phyloP scores from a whole-genome alignment of 2,113 vertebrate species.

The Salvelinus alpinus region DNA sequence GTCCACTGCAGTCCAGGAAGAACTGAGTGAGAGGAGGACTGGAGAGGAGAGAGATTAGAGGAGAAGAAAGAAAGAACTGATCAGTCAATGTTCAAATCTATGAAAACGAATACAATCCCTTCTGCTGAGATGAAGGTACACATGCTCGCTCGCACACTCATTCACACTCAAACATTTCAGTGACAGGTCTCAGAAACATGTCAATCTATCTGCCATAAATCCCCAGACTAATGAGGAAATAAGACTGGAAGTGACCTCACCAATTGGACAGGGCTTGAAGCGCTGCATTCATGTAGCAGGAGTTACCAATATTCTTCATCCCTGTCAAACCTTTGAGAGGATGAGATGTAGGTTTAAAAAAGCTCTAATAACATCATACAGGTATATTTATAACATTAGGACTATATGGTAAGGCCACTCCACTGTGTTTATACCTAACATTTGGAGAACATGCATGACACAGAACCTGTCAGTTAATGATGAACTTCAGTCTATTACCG shows the following conservation, averaged over 20 bases:
- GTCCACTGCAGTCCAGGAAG: constrained; percentile 93
- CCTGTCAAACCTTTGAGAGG: constrained; percentile 85
- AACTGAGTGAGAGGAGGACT: constrained; percentile 98
- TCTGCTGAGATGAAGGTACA: too few species aligned
- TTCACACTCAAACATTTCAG: background rate
- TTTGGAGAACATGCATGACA: too few species aligned
- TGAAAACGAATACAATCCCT: too few species aligned
- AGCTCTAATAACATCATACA: background rate
- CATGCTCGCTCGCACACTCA: too few species aligned
- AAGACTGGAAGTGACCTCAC: constrained; percentile 68
- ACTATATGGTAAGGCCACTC: too few species aligned
- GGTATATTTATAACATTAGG: too few species aligned
- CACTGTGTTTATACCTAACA: too few species aligned
- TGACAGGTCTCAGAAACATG: background rate
- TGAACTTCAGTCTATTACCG: background rate
- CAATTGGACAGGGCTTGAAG: constrained; percentile 97
- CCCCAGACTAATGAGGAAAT: background rate
- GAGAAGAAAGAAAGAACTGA: too few species aligned
- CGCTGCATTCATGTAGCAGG: constrained; percentile 98
- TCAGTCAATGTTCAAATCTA: too few species aligned
- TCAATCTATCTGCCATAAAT: background rate
- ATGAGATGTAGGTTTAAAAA: background rate
- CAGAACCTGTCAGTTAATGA: too few species aligned
- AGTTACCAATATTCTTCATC: constrained; percentile 99
- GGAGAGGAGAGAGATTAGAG: background rate